These are phyloP conservation scores for Ficedula albicollis DNA, from an alignment of 2,797 vertebrate species.

Conservation along the genomic window DNA sequence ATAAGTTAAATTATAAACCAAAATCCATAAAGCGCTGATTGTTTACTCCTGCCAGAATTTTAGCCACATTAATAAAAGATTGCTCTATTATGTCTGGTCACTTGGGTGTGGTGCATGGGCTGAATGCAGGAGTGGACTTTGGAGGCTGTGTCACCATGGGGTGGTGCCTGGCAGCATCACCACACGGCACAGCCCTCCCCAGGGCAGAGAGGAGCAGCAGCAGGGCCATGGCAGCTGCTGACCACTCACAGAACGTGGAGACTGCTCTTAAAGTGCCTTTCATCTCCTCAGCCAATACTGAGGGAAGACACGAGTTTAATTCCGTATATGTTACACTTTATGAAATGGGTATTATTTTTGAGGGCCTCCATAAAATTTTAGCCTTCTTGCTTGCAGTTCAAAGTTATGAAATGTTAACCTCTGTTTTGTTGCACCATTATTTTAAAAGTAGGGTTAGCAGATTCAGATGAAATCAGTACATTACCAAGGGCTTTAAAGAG, in stretches of 20 bases:
- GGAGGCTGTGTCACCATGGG: neutral
- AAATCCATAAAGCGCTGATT: conserved; percentile 33
- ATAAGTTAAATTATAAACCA: conserved; percentile 34
- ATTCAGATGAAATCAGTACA: neutral
- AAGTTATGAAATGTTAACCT: conserved; percentile 41
- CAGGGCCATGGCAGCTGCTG: neutral
- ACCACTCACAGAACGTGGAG: neutral
- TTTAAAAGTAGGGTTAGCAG: conserved; percentile 47
- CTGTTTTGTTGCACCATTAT: neutral
- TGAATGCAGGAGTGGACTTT: neutral
- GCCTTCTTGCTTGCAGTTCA: neutral
- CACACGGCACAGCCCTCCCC: neutral
- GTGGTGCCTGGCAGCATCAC: neutral
- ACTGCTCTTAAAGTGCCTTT: neutral
- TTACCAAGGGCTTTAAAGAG: neutral
- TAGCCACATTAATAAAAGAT: conserved; percentile 25
- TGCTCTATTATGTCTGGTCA: neutral
- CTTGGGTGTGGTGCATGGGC: neutral
- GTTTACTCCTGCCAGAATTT: conserved; percentile 45
- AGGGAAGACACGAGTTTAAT: neutral
- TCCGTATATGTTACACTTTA: neutral
- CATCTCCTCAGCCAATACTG: neutral
- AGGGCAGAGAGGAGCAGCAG: neutral
- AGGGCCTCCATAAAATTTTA: conserved; percentile 23
- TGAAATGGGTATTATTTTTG: conserved; percentile 12